These are phyloP conservation scores for Caerostris darwini DNA, from an alignment of 1,140 invertebrate genomes.

Conservation along the genomic window DNA sequence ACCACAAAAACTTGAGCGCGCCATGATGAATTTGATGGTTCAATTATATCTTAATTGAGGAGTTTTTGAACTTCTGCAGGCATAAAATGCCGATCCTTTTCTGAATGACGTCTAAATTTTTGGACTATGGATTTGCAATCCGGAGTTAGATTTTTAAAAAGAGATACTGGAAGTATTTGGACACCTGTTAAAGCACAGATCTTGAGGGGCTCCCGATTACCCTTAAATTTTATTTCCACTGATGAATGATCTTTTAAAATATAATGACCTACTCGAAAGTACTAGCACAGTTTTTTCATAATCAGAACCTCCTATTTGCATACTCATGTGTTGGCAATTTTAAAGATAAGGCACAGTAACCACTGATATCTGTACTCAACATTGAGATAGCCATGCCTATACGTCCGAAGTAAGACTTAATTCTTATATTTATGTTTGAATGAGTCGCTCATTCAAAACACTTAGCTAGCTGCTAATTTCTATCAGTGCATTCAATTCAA, in stretches of 20 bases:
- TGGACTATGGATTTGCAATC: neutral
- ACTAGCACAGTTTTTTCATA: no score
- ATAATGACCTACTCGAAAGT: no score
- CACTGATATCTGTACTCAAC: no score
- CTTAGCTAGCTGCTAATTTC: no score
- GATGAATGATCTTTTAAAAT: neutral
- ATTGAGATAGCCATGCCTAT: no score
- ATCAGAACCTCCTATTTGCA: no score
- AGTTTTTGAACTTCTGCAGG: neutral
- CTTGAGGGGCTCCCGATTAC: neutral
- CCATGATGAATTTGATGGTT: neutral
- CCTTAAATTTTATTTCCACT: neutral
- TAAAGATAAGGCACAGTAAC: no score
- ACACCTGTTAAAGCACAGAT: neutral
- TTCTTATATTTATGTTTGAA: no score
- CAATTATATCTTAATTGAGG: neutral
- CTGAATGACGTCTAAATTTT: neutral
- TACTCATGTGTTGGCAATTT: no score
- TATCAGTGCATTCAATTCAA: no score
- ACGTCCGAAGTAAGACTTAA: no score
- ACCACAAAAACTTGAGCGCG: slow-evolving; percentile 15
- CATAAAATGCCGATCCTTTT: neutral
- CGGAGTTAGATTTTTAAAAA: neutral
- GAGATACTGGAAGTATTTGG: neutral
- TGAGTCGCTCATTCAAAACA: no score